These are phyloP conservation scores for Catharus ustulatus DNA, from an alignment of 2,797 vertebrate genomes.

Conservation along the genomic window DNA sequence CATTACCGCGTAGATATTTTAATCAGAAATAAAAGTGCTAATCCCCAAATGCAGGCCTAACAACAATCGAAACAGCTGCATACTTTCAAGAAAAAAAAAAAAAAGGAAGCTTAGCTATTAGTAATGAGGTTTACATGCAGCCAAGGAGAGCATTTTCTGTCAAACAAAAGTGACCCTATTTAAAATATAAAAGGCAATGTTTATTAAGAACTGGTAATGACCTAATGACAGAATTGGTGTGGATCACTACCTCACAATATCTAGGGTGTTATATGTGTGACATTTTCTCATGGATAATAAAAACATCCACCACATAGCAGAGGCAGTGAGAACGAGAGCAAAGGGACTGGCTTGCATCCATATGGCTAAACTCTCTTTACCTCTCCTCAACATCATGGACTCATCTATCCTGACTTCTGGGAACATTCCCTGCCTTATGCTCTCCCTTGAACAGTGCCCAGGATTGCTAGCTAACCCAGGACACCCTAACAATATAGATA, in stretches of 20 bases:
- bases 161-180: not conserved
- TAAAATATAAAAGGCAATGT: not conserved
- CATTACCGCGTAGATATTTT: constrained; percentile 57
- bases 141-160: constrained; percentile 6
- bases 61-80: constrained; percentile 6
- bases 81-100: not conserved
- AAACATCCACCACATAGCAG: not conserved
- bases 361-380: constrained; percentile 9
- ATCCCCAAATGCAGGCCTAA: constrained; percentile 41
- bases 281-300: not conserved
- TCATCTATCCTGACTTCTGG: constrained; percentile 21
- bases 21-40: constrained; percentile 65
- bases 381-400: not conserved
- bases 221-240: not conserved
- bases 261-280: not conserved
- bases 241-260: not conserved
- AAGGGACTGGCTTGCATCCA: constrained; percentile 9
- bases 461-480: not conserved
- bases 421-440: not conserved
- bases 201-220: constrained; percentile 4
- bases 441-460: not conserved
- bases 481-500: not conserved
- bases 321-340: not conserved
- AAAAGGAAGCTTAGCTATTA: constrained; percentile 20
- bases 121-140: constrained; percentile 6